Evolutionary conservation across 2,797 vertebrate species (phyloP), one percentile per base, ranked within the genome.

Genomic region (Poeciliopsis gracilis): DNA sequence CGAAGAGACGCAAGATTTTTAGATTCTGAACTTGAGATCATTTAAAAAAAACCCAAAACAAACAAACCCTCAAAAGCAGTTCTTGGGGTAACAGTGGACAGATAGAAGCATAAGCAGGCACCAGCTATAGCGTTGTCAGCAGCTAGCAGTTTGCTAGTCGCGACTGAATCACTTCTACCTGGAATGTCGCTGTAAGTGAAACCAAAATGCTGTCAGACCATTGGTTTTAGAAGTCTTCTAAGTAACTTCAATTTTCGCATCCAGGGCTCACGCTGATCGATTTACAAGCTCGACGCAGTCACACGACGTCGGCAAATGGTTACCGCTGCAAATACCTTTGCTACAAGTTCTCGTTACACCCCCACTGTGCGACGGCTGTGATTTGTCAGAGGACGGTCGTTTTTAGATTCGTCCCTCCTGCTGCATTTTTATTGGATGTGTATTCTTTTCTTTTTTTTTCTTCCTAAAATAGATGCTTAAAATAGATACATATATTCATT

Each of bases 381-480:
- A 93, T 85, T 90, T 73, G 79, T 74, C 84, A 90, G 85, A 87
- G 83, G 82, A 86, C 87, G 67, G 77, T 93, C 77, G 83, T 82
- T 87, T 88, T 92, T 86, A 82, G 85, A 92, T 81, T 79, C 63
- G 74, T 80, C 84, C 55, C 82, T 85, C 73, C 80, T 87, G 77
- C 78, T 86, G 83, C 9, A 5, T 59, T 85, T 91, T 89, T 87
- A 85, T 88, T 89, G 83, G 82, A 87, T 88, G 91, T 91, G 91
- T 91, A 91, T 90, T 93, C 88, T 90, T 93, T 94, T 94, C 93
- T 38, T 41, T 41, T 38, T 95, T 94, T 59, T 47, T 47, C 77
- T 92, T 93, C 89, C 86, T 87, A 95, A 95, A 96, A 96, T 95
- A 96, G 93, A 95, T 90, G 94, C 93, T 93, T 92, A 89, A 91